Base-by-base conservation (phyloP, 2,113 vertebrate genomes). In the Myxocyprinus asiaticus region DNA sequence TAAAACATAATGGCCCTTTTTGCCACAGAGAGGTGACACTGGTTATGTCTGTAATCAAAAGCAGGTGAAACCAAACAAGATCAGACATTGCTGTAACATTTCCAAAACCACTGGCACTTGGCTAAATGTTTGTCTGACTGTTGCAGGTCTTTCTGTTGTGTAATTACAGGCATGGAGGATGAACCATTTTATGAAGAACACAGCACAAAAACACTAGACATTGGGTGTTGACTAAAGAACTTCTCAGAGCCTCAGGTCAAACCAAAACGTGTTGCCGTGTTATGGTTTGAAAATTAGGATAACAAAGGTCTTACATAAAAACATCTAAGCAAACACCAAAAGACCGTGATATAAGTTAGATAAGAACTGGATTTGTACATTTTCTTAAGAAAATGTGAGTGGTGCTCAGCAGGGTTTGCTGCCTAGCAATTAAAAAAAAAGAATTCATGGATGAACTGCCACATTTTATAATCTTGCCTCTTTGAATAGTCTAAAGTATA, bases 141-240 rank as follows among this genome's bases (percentile, higher is more conserved):
- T 33, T 33, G 22, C 45, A 9, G 17, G 50, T 71, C n/a, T 64
- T 75, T 33, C 7, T 33, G 10, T 67, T 61, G 11, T 75, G 59
- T 81, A 81, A 84, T 81, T 84, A 76, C 75, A 81, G 75, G 64
- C 66, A 44, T 58, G 64, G 43, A 58, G 55, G 42, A 65, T 12
- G 66, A 64, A 48, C 9, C 63, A 22, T 17, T 33, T 78, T 48
- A 50, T 56, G 11, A 33, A 62, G 50, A 81, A 10, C 9, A 53
- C 50, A 51, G 50, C 9, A 9, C 50, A 53, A 53, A 10, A 3
- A 78, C 58, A 65, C 47, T 22, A n/a, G 64, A 53, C 56, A 65
- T 15, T 9, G 22, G 12, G 48, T 64, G 62, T 17, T 76, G 43
- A 62, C 42, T 17, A 17, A 56, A 43, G 50, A 42, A 78, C 11